A percentile compares a stretch with the other conserved stretches of the same genome.
Evolutionary conservation across 2,113 vertebrate species (phyloP).

Genomic region (Athene noctua): DNA sequence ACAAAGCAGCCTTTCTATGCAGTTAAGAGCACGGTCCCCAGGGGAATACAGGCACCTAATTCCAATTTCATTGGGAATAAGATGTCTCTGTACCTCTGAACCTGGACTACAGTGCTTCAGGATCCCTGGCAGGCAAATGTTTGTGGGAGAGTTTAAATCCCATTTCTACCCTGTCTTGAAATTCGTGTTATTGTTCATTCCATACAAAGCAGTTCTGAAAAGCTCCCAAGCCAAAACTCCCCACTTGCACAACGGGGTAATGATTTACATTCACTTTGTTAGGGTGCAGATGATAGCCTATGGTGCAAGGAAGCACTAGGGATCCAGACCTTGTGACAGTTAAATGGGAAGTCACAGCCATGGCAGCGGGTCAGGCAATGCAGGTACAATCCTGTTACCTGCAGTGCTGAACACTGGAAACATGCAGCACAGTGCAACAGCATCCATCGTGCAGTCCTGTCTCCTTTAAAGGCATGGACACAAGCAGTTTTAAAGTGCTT

Average conservation of each 20-base stretch:
- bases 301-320: neutral
- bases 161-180: conserved; percentile 27
- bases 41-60: neutral
- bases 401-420: neutral
- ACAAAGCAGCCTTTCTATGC: neutral
- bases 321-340: neutral
- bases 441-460: neutral
- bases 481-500: conserved; percentile 58
- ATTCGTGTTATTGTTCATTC: neutral
- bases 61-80: neutral
- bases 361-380: neutral
- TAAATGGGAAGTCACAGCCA: neutral
- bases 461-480: conserved; percentile 55
- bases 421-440: neutral
- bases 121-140: neutral
- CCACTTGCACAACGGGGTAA: neutral
- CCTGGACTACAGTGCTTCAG: neutral
- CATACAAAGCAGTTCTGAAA: conserved; percentile 14
- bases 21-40: neutral
- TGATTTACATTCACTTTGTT: conserved; percentile 19
- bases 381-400: neutral
- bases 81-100: neutral
- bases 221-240: conserved; percentile 30
- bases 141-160: neutral
- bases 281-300: neutral